Evolutionary conservation across 2,888 invertebrate species (phyloP), one percentile per base, ranked within the genome.

Genomic region (Linnaemya tessellans): DNA sequence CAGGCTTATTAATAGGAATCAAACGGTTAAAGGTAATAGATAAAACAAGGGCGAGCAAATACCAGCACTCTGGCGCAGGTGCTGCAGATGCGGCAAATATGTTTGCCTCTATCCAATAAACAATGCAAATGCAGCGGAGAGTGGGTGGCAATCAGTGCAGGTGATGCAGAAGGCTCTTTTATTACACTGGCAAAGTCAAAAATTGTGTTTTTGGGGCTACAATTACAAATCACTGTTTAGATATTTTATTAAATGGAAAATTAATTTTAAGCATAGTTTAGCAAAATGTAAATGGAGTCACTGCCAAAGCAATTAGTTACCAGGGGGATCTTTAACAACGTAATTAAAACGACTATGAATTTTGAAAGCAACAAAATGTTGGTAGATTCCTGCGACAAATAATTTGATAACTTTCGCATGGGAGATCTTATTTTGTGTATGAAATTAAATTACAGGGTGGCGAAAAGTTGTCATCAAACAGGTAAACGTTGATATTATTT

Each of bases 211-310:
- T 35, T 9, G 10, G 15, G 9, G 11, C 9, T 43, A 8, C 9
- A 25, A 46, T 46, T 15, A 43, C 22, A 41, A 64, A 43, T 13
- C n/a, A 62, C 18, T 64, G 3, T 30, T 13, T 20, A 41, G 13
- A 13, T 41, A 15, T 20, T 75, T 77, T 8, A 64, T 56, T 49
- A 13, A 70, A 62, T 41, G 25, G 15, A 79, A 70, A 79, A 54
- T 62, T 62, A 43, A 79, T 70, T 79, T 79, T 30, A 30, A n/a
- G 54, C 70, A 0, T 20, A 70, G 54, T 79, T 79, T 20, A 79
- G 62, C 60, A 58, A 18, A 43, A 62, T 51, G 38, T 58, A 22
- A 22, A 9, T 43, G n/a, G 3, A 38, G n/a, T n/a, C 7, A 11
- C 46, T 60, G n/a, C 20, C 13, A 13, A n/a, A 35, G 49, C 38